Conservation (phyloP, 2,113 vertebrate species). For the Trochalopteron elliotii region DNA sequence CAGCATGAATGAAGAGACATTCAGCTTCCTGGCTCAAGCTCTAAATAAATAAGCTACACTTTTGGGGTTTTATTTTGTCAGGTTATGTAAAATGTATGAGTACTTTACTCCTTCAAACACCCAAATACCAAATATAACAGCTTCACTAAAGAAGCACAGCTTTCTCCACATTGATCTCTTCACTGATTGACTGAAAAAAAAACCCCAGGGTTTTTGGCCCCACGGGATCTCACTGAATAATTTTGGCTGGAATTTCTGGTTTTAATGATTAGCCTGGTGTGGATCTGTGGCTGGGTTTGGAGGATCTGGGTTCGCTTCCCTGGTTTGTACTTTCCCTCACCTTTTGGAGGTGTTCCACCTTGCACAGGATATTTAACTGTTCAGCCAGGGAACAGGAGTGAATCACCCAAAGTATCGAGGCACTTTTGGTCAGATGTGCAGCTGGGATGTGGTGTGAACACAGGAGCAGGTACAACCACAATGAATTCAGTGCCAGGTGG, state of each 20-base stretch:
- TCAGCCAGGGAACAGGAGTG: background rate
- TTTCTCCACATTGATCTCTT: background rate
- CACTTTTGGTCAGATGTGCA: background rate
- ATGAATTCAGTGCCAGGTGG: background rate
- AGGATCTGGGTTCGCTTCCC: background rate
- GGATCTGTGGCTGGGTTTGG: background rate
- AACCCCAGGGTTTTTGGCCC: background rate
- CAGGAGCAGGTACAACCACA: background rate
- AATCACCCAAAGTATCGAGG: rapidly evolving
- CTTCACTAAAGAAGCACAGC: background rate
- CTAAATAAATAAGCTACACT: background rate
- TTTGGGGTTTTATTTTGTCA: background rate
- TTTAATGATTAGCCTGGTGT: background rate
- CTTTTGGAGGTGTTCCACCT: background rate
- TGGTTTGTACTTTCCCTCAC: background rate
- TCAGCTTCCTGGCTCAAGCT: background rate
- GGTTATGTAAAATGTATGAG: background rate
- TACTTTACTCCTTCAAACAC: background rate
- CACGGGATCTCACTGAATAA: rapidly evolving
- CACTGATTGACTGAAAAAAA: background rate
- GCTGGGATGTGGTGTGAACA: background rate
- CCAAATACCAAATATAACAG: background rate
- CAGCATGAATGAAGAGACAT: background rate
- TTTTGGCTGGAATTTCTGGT: background rate
- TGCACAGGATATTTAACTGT: background rate